A percentile compares a stretch with the other conserved stretches of the same genome.
Conservation (phyloP, 2,797 vertebrate species). For the Sylvia borin region DNA sequence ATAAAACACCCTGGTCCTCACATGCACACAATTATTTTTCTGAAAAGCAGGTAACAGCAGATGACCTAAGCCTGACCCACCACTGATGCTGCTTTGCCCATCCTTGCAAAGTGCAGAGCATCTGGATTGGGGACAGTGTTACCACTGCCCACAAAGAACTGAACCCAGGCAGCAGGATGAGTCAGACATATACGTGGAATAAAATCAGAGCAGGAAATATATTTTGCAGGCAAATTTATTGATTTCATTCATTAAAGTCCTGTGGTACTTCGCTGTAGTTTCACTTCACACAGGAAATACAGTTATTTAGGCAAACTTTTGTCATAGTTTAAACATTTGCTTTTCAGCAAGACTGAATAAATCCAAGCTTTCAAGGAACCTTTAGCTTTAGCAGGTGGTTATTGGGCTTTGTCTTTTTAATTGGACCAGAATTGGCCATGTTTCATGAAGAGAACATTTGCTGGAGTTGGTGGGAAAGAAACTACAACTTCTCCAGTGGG, state of each 20-base stretch:
- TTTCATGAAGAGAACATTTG: neutral
- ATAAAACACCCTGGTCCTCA: neutral
- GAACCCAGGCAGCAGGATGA: neutral
- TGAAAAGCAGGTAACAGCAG: neutral
- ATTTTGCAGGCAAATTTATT: slow-evolving; percentile 11
- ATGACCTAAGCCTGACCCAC: neutral
- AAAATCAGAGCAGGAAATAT: slow-evolving; percentile 19
- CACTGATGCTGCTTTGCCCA: neutral
- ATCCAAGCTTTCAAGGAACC: neutral
- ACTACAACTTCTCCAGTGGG: neutral
- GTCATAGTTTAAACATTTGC: neutral
- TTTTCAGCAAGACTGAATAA: neutral
- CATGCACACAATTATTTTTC: neutral
- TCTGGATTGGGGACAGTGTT: neutral
- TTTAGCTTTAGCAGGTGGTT: neutral
- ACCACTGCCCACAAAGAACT: neutral
- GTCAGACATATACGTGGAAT: neutral
- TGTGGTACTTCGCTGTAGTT: neutral
- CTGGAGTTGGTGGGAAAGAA: neutral
- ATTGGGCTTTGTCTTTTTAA: neutral
- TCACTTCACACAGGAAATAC: neutral
- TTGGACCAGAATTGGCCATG: neutral
- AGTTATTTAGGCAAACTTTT: neutral
- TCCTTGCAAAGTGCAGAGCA: neutral
- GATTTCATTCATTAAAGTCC: neutral